These are phyloP conservation scores for Nymphalis c-album DNA, from an alignment of 2,888 invertebrate species.

Conservation along the genomic window DNA sequence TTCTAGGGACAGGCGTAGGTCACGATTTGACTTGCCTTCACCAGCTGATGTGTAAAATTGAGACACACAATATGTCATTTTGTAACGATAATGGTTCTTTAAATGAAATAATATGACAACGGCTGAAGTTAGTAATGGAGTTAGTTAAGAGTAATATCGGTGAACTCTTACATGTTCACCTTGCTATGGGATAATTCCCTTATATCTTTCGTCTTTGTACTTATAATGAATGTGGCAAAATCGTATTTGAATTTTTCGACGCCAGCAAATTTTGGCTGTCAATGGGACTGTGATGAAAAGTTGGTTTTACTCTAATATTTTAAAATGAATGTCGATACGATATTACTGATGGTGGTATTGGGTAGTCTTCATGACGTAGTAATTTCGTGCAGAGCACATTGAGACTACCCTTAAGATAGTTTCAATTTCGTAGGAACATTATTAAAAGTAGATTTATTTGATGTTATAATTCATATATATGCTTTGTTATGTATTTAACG, in stretches of 20 bases:
- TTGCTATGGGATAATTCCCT: background rate
- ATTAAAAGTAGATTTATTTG: constrained; percentile 2
- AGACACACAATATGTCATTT: constrained; percentile 29
- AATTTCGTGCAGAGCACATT: constrained; percentile 28
- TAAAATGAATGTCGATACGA: background rate
- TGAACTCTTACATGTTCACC: background rate
- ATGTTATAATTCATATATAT: background rate
- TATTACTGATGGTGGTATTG: constrained; percentile 16
- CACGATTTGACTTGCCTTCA: constrained; percentile 69
- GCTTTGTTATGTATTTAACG: too few relatives aligned
- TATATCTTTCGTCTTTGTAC: background rate
- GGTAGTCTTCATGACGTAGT: constrained; percentile 11
- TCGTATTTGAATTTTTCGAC: constrained; percentile 6
- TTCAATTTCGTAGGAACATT: background rate
- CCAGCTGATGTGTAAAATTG: constrained; percentile 63
- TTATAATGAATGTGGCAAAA: background rate
- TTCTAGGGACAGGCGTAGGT: constrained; percentile 66
- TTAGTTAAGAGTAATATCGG: background rate
- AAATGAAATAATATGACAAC: constrained; percentile 4
- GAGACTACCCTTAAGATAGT: constrained; percentile 30
- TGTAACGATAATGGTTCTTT: constrained; percentile 32
- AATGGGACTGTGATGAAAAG: constrained; percentile 5
- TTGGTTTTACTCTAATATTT: background rate
- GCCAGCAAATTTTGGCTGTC: background rate
- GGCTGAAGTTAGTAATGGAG: background rate